Percentiles rank a stretch among this genome's conserved stretches.
These are phyloP conservation scores for Pampusana beccarii DNA, from an alignment of 2,113 vertebrate genomes.

Conservation along the genomic window DNA sequence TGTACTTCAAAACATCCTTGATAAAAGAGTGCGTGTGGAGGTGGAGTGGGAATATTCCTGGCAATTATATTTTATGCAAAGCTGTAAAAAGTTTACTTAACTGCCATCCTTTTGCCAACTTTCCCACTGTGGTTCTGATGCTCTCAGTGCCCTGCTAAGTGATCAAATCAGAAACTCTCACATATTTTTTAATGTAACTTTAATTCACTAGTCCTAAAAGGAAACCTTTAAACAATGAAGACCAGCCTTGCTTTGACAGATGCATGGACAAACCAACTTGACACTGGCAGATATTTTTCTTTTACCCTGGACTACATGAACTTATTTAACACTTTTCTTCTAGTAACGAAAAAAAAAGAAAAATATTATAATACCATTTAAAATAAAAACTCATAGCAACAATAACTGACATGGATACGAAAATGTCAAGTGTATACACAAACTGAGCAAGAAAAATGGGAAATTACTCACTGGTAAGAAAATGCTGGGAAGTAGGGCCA, in stretches of 20 bases:
- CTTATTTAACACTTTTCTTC: background rate
- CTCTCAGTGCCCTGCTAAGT: background rate
- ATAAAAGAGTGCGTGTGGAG: background rate
- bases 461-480: constrained; percentile 87
- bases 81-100: constrained; percentile 6
- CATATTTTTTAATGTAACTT: background rate
- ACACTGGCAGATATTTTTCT: background rate
- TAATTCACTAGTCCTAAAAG: background rate
- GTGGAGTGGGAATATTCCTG: background rate
- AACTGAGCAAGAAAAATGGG: background rate
- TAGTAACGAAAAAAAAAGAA: background rate
- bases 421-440: background rate
- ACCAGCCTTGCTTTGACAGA: background rate
- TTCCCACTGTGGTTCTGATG: background rate
- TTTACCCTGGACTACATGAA: background rate
- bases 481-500: constrained; percentile 85
- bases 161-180: background rate
- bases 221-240: background rate
- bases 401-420: background rate
- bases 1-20: constrained; percentile 49
- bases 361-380: background rate
- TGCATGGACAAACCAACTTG: background rate
- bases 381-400: background rate
- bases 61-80: background rate
- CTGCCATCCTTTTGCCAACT: background rate